Conservation (phyloP, 2,797 vertebrate species). For the Coregonus ussuriensis region DNA sequence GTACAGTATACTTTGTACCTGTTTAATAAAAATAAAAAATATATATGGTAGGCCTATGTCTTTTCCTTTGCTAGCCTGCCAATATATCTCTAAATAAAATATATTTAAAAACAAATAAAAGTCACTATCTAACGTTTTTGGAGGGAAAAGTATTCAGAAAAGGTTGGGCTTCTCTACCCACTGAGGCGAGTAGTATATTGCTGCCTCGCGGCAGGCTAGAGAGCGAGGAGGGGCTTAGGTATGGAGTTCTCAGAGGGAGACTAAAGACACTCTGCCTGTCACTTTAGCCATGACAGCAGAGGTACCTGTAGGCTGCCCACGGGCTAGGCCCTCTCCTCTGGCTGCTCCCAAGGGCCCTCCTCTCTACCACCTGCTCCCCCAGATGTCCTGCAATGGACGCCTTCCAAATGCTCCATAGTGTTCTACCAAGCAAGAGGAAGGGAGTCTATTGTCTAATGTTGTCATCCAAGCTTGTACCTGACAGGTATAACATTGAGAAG, state of each 20-base stretch:
- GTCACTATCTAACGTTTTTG: background rate
- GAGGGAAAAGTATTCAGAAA: background rate
- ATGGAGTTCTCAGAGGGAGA: constrained; percentile 46
- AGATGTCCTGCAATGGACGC: constrained; percentile 48
- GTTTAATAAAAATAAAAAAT: no score
- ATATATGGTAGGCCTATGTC: no score
- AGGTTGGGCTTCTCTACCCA: background rate
- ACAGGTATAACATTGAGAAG: constrained; percentile 33
- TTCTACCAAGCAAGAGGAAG: constrained; percentile 43
- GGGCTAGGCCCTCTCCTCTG: constrained; percentile 56
- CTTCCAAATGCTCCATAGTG: constrained; percentile 52
- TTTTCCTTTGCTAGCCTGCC: no score
- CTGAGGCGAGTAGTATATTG: constrained; percentile 9
- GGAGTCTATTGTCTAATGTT: constrained; percentile 37
- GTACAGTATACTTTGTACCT: no score
- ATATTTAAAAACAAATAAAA: background rate
- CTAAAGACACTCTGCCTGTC: constrained; percentile 45
- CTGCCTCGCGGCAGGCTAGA: constrained; percentile 9
- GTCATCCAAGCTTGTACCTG: constrained; percentile 40
- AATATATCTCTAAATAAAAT: no score
- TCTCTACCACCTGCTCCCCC: constrained; percentile 61
- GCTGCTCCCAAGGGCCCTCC: constrained; percentile 49
- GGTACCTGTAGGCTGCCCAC: constrained; percentile 57
- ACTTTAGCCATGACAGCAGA: constrained; percentile 38
- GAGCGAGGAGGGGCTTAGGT: constrained; percentile 2